These are phyloP conservation scores for Carettochelys insculpta DNA, from an alignment of 2,113 vertebrate species.

Conservation along the genomic window DNA sequence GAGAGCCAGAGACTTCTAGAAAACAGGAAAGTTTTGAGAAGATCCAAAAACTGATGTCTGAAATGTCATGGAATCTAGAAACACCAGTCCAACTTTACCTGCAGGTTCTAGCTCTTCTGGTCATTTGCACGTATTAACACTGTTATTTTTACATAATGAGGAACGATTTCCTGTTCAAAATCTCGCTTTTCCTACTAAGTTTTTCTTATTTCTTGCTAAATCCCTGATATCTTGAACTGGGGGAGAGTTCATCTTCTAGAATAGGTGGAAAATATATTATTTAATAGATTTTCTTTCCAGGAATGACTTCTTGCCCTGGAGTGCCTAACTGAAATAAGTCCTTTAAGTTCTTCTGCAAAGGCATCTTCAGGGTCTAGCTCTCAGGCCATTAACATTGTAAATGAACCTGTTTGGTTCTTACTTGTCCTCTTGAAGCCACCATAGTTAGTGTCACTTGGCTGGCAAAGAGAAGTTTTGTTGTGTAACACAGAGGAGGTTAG, in stretches of 20 bases:
- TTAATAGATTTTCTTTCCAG: fast-evolving
- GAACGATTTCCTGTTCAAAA: not conserved
- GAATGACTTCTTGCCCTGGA: not conserved
- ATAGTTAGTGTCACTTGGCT: not conserved
- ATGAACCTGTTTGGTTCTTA: not conserved
- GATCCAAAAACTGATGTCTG: not conserved
- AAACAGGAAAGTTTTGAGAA: not conserved
- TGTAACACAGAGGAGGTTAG: no score
- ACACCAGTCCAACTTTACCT: not conserved
- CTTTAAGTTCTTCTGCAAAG: not conserved
- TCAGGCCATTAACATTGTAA: not conserved
- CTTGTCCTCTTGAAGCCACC: not conserved
- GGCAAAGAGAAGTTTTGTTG: no score
- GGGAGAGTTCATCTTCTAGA: not conserved
- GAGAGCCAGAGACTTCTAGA: not conserved
- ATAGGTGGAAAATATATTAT: no score
- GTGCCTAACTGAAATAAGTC: no score
- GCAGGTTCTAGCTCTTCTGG: not conserved
- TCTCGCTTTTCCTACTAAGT: not conserved
- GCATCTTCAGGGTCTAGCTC: not conserved
- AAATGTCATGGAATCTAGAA: not conserved
- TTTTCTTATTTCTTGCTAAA: not conserved
- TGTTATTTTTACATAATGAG: not conserved
- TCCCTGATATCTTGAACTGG: not conserved
- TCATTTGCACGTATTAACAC: not conserved